These are phyloP conservation scores for Grantiella picta DNA, from an alignment of 2,113 vertebrate species.

Conservation along the genomic window DNA sequence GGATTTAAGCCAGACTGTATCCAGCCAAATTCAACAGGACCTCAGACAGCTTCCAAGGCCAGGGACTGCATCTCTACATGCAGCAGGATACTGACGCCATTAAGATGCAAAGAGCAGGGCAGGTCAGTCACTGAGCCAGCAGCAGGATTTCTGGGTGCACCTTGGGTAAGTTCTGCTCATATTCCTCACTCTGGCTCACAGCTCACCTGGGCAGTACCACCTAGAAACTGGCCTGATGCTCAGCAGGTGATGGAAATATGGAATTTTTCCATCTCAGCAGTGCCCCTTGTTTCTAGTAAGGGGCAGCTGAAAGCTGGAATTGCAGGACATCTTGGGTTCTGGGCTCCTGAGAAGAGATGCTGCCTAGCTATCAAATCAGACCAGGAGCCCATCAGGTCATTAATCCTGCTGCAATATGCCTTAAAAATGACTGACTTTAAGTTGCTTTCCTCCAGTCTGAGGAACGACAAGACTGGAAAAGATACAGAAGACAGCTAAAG, in stretches of 20 bases:
- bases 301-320: not conserved
- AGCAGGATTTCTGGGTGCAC: not conserved
- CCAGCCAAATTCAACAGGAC: not conserved
- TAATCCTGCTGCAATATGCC: not conserved
- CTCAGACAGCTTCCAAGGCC: not conserved
- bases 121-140: not conserved
- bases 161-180: not conserved
- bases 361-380: not conserved
- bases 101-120: not conserved
- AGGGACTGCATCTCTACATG: not conserved
- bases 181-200: not conserved
- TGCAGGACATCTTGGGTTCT: not conserved
- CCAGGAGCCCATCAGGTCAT: not conserved
- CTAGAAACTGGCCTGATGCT: not conserved
- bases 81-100: not conserved
- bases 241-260: not conserved
- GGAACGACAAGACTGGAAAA: not conserved
- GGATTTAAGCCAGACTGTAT: not conserved
- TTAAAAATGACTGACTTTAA: not conserved
- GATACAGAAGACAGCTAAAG: not conserved
- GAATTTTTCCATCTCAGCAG: not conserved
- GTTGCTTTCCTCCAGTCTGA: not conserved
- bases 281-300: not conserved
- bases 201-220: not conserved
- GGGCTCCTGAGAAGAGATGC: not conserved